Evolutionary conservation across 2,797 vertebrate species (phyloP).

Genomic region (Vespertilio murinus): DNA sequence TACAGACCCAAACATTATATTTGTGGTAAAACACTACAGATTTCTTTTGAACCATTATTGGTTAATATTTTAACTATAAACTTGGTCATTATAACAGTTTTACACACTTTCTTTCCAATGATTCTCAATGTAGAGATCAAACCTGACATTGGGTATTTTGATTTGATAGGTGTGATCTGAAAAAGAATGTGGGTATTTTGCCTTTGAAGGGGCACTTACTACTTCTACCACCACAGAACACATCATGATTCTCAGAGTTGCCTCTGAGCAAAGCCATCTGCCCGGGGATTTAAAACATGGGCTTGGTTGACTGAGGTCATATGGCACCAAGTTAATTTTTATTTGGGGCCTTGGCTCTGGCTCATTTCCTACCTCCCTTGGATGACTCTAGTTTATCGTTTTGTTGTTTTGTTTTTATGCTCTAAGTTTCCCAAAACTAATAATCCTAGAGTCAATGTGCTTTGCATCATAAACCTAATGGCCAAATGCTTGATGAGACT

Average conservation of each 20-base stretch:
- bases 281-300: not conserved
- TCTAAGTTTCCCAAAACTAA: slow-evolving; percentile 51
- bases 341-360: slow-evolving; percentile 29
- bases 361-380: slow-evolving; percentile 61
- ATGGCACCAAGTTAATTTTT: slow-evolving; percentile 54
- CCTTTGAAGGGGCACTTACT: not conserved
- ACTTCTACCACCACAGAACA: not conserved
- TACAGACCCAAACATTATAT: not conserved
- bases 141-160: not conserved
- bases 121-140: not conserved
- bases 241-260: not conserved
- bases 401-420: not conserved
- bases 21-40: not conserved
- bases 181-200: not conserved
- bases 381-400: slow-evolving; percentile 35
- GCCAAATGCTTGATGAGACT: slow-evolving; percentile 7
- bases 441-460: slow-evolving; percentile 52
- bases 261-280: slow-evolving; percentile 38
- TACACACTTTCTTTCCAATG: not conserved
- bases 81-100: not conserved
- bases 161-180: not conserved
- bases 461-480: slow-evolving; percentile 69
- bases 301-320: slow-evolving; percentile 35
- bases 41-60: not conserved
- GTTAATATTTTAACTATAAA: not conserved